Conservation (phyloP, 2,113 vertebrate species). For the Syngnathus typhle region DNA sequence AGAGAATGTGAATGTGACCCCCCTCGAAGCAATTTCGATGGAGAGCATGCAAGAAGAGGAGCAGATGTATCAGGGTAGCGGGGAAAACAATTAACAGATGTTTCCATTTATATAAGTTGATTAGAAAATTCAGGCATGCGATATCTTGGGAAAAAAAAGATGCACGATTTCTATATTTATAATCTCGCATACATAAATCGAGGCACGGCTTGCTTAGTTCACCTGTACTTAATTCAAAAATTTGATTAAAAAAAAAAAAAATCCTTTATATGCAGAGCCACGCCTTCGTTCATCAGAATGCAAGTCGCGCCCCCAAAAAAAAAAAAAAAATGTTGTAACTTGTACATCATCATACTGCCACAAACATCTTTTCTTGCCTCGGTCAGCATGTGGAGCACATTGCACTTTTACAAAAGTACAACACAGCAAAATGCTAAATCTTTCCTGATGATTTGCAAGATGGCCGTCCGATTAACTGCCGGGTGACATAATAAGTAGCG, state of each 20-base stretch:
- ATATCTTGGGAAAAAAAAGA: too few relatives aligned
- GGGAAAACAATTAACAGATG: background rate
- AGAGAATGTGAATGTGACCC: background rate
- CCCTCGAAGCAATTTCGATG: background rate
- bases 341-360: background rate
- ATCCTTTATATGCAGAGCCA: background rate
- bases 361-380: slow-evolving; percentile 18
- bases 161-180: background rate
- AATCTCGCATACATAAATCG: too few relatives aligned
- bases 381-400: slow-evolving; percentile 33
- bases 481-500: slow-evolving; percentile 43
- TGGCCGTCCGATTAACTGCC: slow-evolving; percentile 50
- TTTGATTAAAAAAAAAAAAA: background rate
- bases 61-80: background rate
- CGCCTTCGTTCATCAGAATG: background rate
- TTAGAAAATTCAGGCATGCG: background rate
- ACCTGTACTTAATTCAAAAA: background rate
- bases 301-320: background rate
- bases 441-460: slow-evolving; percentile 34
- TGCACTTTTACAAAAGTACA: slow-evolving; percentile 27
- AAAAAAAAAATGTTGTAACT: background rate
- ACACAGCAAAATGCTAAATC: slow-evolving; percentile 39
- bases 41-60: background rate
- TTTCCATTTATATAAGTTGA: slow-evolving; percentile 4
- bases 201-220: too few relatives aligned